A percentile compares a stretch with the other conserved stretches of the same genome.
Conservation (phyloP, 2,888 invertebrate genomes). For the Cephonodes hylas region DNA sequence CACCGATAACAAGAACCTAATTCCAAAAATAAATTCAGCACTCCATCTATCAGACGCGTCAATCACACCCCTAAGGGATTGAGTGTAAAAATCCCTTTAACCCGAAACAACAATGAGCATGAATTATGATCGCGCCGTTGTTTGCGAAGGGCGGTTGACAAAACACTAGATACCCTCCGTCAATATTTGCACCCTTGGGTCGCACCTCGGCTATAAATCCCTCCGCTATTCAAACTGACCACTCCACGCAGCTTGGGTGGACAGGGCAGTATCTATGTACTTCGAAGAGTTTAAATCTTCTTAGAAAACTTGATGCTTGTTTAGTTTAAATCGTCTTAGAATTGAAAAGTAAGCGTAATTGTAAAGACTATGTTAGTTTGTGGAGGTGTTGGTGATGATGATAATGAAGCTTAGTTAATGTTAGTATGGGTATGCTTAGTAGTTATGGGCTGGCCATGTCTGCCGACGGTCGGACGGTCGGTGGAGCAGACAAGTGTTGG, state of each 20-base stretch:
- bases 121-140: slow-evolving; percentile 27
- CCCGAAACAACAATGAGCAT: slow-evolving; percentile 21
- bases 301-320: too few relatives aligned
- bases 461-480: too few relatives aligned
- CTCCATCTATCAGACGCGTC: background rate
- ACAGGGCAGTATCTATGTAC: background rate
- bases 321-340: too few relatives aligned
- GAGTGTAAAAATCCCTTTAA: slow-evolving; percentile 12
- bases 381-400: too few relatives aligned
- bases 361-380: too few relatives aligned
- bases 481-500: too few relatives aligned
- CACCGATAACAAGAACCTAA: too few relatives aligned
- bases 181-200: slow-evolving; percentile 21
- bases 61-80: background rate
- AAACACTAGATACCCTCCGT: slow-evolving; percentile 31
- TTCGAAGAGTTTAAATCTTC: too few relatives aligned
- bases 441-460: too few relatives aligned
- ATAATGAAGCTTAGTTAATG: too few relatives aligned
- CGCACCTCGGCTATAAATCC: background rate
- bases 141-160: slow-evolving; percentile 26
- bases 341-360: too few relatives aligned
- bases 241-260: background rate
- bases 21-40: background rate
- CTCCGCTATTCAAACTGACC: background rate
- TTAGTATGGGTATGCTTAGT: too few relatives aligned